Conservation (phyloP, 2,888 invertebrate species). For the Dryocosmus kuriphilus region DNA sequence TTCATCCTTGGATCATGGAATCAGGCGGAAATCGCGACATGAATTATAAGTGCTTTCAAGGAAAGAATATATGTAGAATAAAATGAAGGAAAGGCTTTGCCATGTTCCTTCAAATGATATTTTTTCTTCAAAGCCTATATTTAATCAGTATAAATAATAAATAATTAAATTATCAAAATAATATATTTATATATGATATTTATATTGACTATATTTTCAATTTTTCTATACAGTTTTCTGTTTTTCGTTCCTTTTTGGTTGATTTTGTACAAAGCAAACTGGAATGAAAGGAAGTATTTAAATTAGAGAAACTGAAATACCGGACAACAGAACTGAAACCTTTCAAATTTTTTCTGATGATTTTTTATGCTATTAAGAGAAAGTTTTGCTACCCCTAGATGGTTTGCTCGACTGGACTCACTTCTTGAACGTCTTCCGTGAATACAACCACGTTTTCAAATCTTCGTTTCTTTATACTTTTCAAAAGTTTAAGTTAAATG, state of each 20-base stretch:
- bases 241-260: not conserved
- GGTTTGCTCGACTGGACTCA: conserved; percentile 46
- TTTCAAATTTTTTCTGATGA: conserved; percentile 24
- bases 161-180: no score
- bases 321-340: not conserved
- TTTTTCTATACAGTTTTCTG: not conserved
- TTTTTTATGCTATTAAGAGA: conserved; percentile 61
- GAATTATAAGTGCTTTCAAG: conserved; percentile 57
- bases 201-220: no score
- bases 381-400: conserved; percentile 51
- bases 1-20: conserved; percentile 16
- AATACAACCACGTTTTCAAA: conserved; percentile 18
- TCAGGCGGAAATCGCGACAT: conserved; percentile 45
- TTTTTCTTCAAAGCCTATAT: not conserved
- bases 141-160: no score
- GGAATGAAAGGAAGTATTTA: not conserved
- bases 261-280: conserved; percentile 4
- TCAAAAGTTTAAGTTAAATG: not conserved
- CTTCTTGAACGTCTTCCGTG: conserved; percentile 47
- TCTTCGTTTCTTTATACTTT: not conserved
- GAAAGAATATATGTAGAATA: conserved; percentile 16
- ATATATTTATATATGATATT: no score
- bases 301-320: conserved; percentile 14
- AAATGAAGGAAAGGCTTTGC: not conserved
- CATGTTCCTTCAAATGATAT: not conserved